Evolutionary conservation across 2,888 invertebrate species (phyloP).

Genomic region (Cephonodes hylas): DNA sequence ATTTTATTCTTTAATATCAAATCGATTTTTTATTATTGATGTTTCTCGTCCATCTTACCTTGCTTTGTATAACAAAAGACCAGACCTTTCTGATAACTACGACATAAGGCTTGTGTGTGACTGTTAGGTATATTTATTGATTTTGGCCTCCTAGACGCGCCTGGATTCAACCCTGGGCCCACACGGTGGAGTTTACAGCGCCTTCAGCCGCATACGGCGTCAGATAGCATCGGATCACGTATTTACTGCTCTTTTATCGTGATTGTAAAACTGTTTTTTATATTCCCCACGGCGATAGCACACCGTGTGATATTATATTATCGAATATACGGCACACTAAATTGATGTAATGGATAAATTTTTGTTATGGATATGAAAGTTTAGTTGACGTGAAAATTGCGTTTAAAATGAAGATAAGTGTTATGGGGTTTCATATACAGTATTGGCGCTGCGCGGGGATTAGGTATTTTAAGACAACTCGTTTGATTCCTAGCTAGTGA

Average conservation of each 20-base stretch:
- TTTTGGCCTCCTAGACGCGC: not conserved
- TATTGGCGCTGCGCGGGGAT: too few relatives aligned
- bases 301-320: not conserved
- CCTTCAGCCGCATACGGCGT: conserved; percentile 5
- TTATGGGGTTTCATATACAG: not conserved
- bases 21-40: too few relatives aligned
- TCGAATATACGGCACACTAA: not conserved
- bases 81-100: too few relatives aligned
- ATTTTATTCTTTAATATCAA: too few relatives aligned
- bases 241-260: conserved; percentile 15
- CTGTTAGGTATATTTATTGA: not conserved
- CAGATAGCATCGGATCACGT: conserved; percentile 15
- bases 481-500: too few relatives aligned
- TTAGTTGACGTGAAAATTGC: not conserved
- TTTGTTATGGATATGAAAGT: not conserved
- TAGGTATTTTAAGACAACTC: too few relatives aligned
- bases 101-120: too few relatives aligned
- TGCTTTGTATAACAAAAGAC: too few relatives aligned
- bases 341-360: not conserved
- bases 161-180: not conserved
- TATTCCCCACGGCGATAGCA: not conserved
- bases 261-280: conserved; percentile 10
- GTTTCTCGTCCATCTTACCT: too few relatives aligned
- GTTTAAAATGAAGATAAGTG: too few relatives aligned
- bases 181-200: conserved; percentile 7